Evolutionary conservation across 1,140 invertebrate genomes (phyloP), one percentile per base, ranked within the genome.

Genomic region (Parasteatoda tepidariorum): DNA sequence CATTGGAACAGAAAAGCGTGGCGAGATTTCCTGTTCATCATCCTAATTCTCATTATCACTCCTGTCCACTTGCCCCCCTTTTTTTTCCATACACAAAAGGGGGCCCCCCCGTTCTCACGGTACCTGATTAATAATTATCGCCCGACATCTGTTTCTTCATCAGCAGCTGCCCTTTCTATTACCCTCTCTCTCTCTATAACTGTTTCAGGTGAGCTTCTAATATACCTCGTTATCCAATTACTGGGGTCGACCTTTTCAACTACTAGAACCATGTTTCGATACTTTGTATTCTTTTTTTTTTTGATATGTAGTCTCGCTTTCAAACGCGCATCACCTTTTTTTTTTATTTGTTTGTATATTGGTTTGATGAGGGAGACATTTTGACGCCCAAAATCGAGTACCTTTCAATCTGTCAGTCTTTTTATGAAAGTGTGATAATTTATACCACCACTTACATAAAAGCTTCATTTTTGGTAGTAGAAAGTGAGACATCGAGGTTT

Each of bases 191-290:
- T n/a, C n/a, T n/a, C n/a, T 79, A 64, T 82, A 82, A 82, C 78
- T 68, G 78, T 70, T 82, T 82, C 78, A 82, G 78, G 78, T 82
- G 78, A 67, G 78, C 62, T 71, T 71, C 78, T 70, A 82, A 82
- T 82, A 33, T 55, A 22, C 78, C 78, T 82, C 67, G 78, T 82
- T 82, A 82, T 82, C 78, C 78, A 82, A 82, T 82, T 82, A 82
- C 78, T 41, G 54, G 55, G 62, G 59, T 64, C 73, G 59, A 76
- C 73, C 73, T 64, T 30, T n/a, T 15, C 33, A 48, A 15, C 71
- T 54, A n/a, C n/a, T n/a, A n/a, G n/a, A n/a, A n/a, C n/a, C n/a
- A n/a, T n/a, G n/a, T n/a, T n/a, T n/a, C n/a, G n/a, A n/a, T n/a
- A n/a, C n/a, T n/a, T n/a, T n/a, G n/a, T n/a, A n/a, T n/a, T n/a